Evolutionary conservation across 2,797 vertebrate species (phyloP).

Genomic region (Clarias platycephalus): DNA sequence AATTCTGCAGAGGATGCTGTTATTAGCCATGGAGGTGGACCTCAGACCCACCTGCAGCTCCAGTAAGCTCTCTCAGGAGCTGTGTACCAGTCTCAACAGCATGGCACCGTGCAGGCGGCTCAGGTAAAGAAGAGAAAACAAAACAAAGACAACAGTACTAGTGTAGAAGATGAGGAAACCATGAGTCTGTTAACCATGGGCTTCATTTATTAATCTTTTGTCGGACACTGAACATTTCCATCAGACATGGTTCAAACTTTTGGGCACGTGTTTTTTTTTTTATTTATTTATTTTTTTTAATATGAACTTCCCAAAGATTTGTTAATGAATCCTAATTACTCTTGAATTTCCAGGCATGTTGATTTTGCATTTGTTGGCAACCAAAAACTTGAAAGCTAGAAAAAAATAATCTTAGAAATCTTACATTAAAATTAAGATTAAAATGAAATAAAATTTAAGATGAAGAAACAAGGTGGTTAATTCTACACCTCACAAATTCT

Average conservation of each 20-base stretch:
- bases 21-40: slow-evolving; percentile 89
- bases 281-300: too few species aligned
- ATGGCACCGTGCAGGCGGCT: slow-evolving; percentile 70
- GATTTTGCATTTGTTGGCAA: not conserved
- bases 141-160: not conserved
- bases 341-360: not conserved
- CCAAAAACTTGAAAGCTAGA: not conserved
- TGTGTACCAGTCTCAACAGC: slow-evolving; percentile 79
- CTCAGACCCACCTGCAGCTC: slow-evolving; percentile 81
- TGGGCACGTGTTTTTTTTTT: too few species aligned
- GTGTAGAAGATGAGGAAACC: not conserved
- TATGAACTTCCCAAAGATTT: too few species aligned
- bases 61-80: slow-evolving; percentile 82
- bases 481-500: not conserved
- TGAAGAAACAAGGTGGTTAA: too few species aligned
- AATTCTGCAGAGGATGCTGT: slow-evolving; percentile 88
- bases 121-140: slow-evolving; percentile 68
- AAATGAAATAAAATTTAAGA: too few species aligned
- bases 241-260: not conserved
- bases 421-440: too few species aligned
- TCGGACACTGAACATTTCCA: not conserved
- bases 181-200: not conserved
- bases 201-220: not conserved
- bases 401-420: too few species aligned
- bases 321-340: not conserved